These are phyloP conservation scores for Ctenomys sociabilis DNA, from an alignment of 2,113 vertebrate species.

Conservation along the genomic window DNA sequence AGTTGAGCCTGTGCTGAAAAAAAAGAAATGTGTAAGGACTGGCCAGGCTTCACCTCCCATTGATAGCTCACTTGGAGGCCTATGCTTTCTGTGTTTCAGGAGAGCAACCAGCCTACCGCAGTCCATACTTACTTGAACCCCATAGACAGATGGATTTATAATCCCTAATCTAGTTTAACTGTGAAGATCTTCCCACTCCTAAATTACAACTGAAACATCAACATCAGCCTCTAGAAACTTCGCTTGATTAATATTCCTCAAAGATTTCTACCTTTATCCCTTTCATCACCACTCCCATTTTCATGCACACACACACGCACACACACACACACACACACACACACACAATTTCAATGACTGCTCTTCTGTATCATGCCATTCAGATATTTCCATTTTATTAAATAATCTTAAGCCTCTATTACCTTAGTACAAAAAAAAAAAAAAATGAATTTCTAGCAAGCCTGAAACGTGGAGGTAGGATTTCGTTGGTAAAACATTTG, in stretches of 20 bases:
- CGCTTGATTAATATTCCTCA: background rate
- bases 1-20: background rate
- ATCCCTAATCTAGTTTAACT: background rate
- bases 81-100: background rate
- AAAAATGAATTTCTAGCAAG: constrained; percentile 30
- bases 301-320: background rate
- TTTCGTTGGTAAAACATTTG: constrained; percentile 47
- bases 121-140: background rate
- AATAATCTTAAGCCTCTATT: background rate
- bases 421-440: constrained; percentile 25
- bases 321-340: background rate
- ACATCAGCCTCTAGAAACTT: background rate
- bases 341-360: background rate
- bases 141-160: background rate
- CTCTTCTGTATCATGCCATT: background rate
- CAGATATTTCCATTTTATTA: background rate
- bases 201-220: background rate
- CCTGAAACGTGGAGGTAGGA: constrained; percentile 3
- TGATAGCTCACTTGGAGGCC: accelerated
- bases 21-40: background rate
- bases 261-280: background rate
- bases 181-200: background rate
- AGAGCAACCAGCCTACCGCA: background rate
- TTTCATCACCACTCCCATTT: background rate
- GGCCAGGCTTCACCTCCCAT: background rate